These are phyloP conservation scores for Oreotrochilus melanogaster DNA, from an alignment of 2,113 vertebrate species.

Conservation along the genomic window DNA sequence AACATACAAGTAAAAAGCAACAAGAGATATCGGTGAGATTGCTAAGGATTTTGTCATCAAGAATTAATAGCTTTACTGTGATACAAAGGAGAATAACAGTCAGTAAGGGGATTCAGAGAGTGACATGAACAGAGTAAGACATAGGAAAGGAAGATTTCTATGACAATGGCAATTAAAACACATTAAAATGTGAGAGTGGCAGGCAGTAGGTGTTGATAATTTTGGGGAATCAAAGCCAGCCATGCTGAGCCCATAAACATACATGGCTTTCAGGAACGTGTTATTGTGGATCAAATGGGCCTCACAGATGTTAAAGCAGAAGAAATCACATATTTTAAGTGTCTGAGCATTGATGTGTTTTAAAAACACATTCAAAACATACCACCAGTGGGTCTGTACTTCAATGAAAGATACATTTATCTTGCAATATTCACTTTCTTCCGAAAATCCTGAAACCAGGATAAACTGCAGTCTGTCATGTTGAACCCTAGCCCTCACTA, in stretches of 20 bases:
- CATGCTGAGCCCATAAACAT: not conserved
- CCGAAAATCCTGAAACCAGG: not conserved
- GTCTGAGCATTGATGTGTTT: not conserved
- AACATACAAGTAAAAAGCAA: not conserved
- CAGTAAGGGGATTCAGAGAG: not conserved
- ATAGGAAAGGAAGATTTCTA: not conserved
- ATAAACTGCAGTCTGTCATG: not conserved
- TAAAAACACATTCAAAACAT: not conserved
- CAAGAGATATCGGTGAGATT: not conserved
- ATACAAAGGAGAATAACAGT: not conserved
- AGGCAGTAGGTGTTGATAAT: not conserved
- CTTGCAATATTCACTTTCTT: not conserved
- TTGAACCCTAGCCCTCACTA: not conserved
- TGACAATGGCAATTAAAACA: not conserved
- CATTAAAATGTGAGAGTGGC: not conserved
- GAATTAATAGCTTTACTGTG: not conserved
- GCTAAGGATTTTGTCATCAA: not conserved
- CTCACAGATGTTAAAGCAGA: not conserved
- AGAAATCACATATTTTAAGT: not conserved
- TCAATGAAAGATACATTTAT: not conserved
- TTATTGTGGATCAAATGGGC: not conserved
- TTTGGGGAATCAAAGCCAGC: not conserved
- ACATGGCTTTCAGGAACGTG: not conserved
- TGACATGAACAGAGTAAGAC: not conserved
- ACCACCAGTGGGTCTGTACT: not conserved